These are phyloP conservation scores for Epinotia demarniana DNA, from an alignment of 2,888 invertebrate genomes.

Conservation along the genomic window DNA sequence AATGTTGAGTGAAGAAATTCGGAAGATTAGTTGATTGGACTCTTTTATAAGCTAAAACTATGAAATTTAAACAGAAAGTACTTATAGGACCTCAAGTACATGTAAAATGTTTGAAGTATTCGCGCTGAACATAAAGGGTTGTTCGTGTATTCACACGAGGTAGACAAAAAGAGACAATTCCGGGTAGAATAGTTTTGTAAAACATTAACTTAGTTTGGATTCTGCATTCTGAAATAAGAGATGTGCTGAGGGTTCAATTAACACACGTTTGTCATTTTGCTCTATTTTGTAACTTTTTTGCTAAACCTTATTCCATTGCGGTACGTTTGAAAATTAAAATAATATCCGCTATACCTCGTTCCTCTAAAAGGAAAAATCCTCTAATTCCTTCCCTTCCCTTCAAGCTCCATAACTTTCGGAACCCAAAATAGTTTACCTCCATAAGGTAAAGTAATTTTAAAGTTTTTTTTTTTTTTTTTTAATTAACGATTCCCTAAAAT, in stretches of 20 bases:
- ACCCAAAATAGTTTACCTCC: too few relatives aligned
- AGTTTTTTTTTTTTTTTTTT: too few relatives aligned
- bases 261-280: not conserved
- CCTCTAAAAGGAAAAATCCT: too few relatives aligned
- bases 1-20: not conserved
- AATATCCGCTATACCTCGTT: too few relatives aligned
- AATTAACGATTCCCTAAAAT: too few relatives aligned
- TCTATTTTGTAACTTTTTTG: not conserved
- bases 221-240: not conserved
- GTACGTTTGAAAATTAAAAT: too few relatives aligned
- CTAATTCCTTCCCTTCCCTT: too few relatives aligned
- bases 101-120: conserved; percentile 9
- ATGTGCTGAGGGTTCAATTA: not conserved
- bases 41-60: not conserved
- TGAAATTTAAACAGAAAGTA: not conserved
- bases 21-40: not conserved
- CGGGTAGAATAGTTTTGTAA: not conserved
- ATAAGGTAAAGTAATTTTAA: too few relatives aligned
- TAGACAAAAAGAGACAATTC: not conserved
- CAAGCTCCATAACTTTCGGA: too few relatives aligned
- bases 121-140: not conserved
- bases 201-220: not conserved
- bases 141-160: not conserved
- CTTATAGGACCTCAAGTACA: not conserved
- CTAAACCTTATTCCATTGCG: too few relatives aligned